Evolutionary conservation across 2,888 invertebrate species (phyloP).

Genomic region (Flabesymbios commensalis): DNA sequence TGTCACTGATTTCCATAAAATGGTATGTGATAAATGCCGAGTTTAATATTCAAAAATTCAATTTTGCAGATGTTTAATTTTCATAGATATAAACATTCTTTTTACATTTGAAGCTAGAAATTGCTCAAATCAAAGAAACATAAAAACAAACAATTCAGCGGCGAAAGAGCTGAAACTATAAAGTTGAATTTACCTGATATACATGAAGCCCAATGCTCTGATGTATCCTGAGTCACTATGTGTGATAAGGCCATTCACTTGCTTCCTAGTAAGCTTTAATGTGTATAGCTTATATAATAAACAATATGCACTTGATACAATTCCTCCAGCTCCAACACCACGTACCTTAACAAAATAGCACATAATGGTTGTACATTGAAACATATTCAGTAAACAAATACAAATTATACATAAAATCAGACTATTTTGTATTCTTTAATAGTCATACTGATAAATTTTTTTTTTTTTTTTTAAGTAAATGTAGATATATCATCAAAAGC

Average conservation of each 20-base stretch:
- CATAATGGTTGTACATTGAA: neutral
- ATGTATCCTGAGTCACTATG: conserved; percentile 97
- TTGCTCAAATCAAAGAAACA: too few species aligned
- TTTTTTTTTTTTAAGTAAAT: neutral
- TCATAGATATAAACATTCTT: too few species aligned
- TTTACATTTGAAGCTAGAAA: too few species aligned
- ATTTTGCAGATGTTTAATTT: too few species aligned
- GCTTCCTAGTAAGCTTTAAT: conserved; percentile 93
- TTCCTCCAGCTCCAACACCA: conserved; percentile 98
- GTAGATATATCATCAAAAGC: neutral
- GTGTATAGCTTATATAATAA: conserved; percentile 98
- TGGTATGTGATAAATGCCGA: too few species aligned
- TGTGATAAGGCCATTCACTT: conserved; percentile 91
- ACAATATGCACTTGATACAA: conserved; percentile 99
- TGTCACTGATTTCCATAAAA: too few species aligned
- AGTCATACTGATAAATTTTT: neutral
- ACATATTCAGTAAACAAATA: conserved; percentile 9
- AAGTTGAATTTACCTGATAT: conserved; percentile 72
- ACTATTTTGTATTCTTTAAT: neutral
- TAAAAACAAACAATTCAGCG: too few species aligned
- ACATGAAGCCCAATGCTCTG: conserved; percentile 87
- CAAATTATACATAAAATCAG: conserved; percentile 1
- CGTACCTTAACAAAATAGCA: conserved; percentile 72
- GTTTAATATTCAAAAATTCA: too few species aligned
- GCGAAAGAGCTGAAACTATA: too few species aligned